phyloP scores from a whole-genome alignment of 2,797 vertebrate species.

The Labroides dimidiatus region DNA sequence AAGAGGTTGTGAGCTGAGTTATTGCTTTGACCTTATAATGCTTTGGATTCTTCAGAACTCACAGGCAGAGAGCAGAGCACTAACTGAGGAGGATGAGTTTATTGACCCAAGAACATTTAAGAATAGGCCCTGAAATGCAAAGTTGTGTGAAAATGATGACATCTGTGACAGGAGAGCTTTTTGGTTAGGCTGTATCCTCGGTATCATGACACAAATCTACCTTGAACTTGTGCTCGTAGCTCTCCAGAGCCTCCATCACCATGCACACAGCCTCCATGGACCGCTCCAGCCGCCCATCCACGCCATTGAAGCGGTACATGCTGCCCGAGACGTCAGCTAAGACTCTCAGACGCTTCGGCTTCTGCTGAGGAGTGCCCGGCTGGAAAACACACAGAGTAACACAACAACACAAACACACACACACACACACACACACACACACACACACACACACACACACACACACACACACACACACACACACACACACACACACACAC shows the following conservation, averaged over 20 bases:
- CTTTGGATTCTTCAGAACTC: neutral
- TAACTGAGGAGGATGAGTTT: neutral
- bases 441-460: neutral
- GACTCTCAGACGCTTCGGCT: slow-evolving; percentile 93
- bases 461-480: neutral
- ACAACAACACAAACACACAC: too few species aligned
- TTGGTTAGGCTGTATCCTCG: too few species aligned
- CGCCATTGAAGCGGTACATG: slow-evolving; percentile 98
- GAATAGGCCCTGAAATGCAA: neutral
- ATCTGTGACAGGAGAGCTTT: too few species aligned
- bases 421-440: neutral
- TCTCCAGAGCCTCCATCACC: slow-evolving; percentile 98
- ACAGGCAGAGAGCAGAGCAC: neutral
- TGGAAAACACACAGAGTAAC: slow-evolving; percentile 67
- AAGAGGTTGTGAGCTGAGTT: too few species aligned
- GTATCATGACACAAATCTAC: neutral
- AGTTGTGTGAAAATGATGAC: neutral
- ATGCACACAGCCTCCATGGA: slow-evolving; percentile 98
- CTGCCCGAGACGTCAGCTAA: slow-evolving; percentile 95
- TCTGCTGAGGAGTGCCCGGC: slow-evolving; percentile 93
- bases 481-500: neutral
- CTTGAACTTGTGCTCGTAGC: slow-evolving; percentile 94
- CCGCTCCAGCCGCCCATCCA: slow-evolving; percentile 93
- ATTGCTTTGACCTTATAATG: neutral
- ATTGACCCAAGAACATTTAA: neutral